Percentiles rank a stretch among this genome's conserved stretches.
phyloP scores from a whole-genome alignment of 2,113 vertebrate species.

The Scartelaos histophorus region DNA sequence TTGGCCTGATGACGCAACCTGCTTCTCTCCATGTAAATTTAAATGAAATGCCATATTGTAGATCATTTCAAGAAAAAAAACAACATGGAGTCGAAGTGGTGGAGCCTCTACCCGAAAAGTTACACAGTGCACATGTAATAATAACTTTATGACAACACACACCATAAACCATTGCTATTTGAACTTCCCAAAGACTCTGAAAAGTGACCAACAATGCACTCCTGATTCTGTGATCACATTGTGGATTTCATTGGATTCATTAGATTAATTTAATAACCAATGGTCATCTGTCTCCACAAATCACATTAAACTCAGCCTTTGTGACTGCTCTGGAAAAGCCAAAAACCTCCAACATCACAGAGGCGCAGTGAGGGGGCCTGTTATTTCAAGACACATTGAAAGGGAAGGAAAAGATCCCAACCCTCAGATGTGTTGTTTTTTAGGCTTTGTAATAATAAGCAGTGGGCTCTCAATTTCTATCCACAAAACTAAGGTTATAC shows the following conservation, averaged over 20 bases:
- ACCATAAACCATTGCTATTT: background rate
- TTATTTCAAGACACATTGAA: constrained; percentile 39
- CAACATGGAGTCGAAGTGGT: no score
- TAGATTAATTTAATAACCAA: constrained; percentile 9
- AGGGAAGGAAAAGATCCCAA: constrained; percentile 35
- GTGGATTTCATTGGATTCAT: constrained; percentile 6
- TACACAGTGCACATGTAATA: no score
- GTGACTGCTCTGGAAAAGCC: constrained; percentile 11
- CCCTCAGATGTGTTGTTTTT: constrained; percentile 57
- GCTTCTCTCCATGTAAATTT: no score
- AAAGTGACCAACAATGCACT: constrained; percentile 32
- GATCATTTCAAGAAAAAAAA: no score
- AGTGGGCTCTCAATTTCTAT: constrained; percentile 45
- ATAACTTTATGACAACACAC: background rate
- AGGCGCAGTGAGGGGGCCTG: constrained; percentile 11
- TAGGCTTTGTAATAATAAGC: constrained; percentile 56
- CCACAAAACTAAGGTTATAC: constrained; percentile 49
- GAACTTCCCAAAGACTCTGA: background rate
- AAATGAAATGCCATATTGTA: no score
- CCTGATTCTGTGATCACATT: constrained; percentile 23
- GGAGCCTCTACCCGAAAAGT: background rate
- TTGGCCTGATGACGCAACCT: no score
- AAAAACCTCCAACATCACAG: constrained; percentile 1
- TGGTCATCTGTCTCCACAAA: constrained; percentile 15
- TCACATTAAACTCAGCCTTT: constrained; percentile 16